phyloP scores from a whole-genome alignment of 1,140 invertebrate genomes.

The Saxidomus purpurata region DNA sequence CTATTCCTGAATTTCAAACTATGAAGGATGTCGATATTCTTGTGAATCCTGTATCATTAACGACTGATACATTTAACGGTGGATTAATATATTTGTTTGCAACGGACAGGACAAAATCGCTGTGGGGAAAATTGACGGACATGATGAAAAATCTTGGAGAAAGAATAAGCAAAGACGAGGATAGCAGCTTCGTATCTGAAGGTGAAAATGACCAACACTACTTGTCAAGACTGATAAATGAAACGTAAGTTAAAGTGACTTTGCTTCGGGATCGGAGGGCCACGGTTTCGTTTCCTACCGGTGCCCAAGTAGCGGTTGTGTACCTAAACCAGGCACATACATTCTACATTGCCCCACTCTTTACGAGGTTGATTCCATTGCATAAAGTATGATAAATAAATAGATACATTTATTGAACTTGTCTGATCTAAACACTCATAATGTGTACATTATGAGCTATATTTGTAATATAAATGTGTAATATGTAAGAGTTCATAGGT shows the following conservation, averaged over 20 bases:
- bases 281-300: no score
- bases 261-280: no score
- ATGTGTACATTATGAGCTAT: no score
- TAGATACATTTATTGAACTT: no score
- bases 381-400: no score
- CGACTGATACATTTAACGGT: not conserved
- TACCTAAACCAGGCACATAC: no score
- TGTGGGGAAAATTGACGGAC: constrained; percentile 17
- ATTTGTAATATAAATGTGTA: no score
- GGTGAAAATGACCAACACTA: constrained; percentile 32
- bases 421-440: no score
- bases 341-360: no score
- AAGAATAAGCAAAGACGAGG: not conserved
- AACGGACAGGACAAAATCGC: not conserved
- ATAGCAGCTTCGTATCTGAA: not conserved
- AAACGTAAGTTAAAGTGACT: constrained; percentile 20
- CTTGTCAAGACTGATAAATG: constrained; percentile 18
- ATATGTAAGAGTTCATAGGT: no score
- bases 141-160: constrained; percentile 1
- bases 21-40: constrained; percentile 67
- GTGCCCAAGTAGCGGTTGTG: no score
- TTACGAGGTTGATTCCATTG: no score
- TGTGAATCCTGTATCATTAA: constrained; percentile 67
- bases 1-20: constrained; percentile 62
- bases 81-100: constrained; percentile 32